phyloP scores from a whole-genome alignment of 2,797 vertebrate genomes.

The Myioborus melanocephalus region DNA sequence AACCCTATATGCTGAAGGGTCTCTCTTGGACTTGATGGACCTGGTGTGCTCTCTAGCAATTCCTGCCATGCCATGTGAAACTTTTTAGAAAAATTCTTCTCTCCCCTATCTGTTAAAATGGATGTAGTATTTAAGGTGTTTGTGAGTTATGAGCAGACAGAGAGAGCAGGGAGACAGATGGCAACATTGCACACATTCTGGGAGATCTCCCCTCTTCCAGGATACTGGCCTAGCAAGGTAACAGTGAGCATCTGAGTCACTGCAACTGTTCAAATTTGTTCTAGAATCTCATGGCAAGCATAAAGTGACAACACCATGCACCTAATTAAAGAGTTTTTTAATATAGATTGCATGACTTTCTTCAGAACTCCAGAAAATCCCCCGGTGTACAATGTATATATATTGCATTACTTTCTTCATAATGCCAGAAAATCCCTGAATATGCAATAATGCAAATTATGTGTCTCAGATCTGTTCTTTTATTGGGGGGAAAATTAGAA shows the following conservation, averaged over 20 bases:
- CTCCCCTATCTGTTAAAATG: neutral
- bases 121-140: neutral
- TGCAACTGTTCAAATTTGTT: neutral
- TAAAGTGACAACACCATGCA: neutral
- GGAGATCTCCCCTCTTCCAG: neutral
- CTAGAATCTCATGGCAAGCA: neutral
- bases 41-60: neutral
- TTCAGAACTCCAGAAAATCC: neutral
- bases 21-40: neutral
- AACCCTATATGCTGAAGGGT: neutral
- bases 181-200: neutral
- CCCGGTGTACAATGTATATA: neutral
- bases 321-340: neutral
- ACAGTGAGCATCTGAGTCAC: neutral
- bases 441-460: neutral
- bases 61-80: neutral
- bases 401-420: neutral
- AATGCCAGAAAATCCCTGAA: neutral
- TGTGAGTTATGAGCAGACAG: neutral
- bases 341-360: neutral
- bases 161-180: neutral
- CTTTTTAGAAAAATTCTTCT: neutral
- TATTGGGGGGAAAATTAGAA: rapidly evolving
- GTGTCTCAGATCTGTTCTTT: neutral
- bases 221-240: neutral